Evolutionary conservation across 2,888 invertebrate species (phyloP).

Genomic region (Dorcus parallelipipedus): DNA sequence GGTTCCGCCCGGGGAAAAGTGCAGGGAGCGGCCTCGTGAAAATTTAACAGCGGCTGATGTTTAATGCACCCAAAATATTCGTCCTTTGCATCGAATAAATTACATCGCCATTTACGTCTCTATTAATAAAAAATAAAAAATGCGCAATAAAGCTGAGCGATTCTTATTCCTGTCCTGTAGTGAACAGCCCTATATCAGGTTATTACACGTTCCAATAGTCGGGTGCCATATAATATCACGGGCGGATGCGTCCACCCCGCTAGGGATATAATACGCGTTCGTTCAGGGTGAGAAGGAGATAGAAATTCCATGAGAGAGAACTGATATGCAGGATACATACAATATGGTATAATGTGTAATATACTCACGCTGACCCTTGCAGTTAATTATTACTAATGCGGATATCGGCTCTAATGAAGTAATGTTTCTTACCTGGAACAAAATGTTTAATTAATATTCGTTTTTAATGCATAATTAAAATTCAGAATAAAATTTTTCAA

Average conservation of each 20-base stretch:
- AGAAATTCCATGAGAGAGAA: slow-evolving; percentile 15
- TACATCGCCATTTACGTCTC: not conserved
- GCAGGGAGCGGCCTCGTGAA: slow-evolving; percentile 16
- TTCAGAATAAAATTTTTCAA: too few relatives aligned
- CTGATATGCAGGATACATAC: slow-evolving; percentile 5
- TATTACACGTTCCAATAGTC: slow-evolving; percentile 45
- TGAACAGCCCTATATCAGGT: slow-evolving; percentile 23
- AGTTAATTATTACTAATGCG: slow-evolving; percentile 40
- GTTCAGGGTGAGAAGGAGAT: slow-evolving; percentile 13
- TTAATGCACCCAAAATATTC: not conserved
- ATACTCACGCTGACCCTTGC: slow-evolving; percentile 46
- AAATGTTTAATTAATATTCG: slow-evolving; percentile 17
- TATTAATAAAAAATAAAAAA: slow-evolving; percentile 3
- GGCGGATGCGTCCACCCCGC: slow-evolving; percentile 35
- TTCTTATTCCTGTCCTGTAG: slow-evolving; percentile 18
- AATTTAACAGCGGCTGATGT: slow-evolving; percentile 5
- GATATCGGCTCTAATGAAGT: slow-evolving; percentile 12
- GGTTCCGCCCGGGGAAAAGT: slow-evolving; percentile 25
- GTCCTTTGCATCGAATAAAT: not conserved
- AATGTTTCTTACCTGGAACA: slow-evolving; percentile 42
- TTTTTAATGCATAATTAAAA: too few relatives aligned
- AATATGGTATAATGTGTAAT: slow-evolving; percentile 34
- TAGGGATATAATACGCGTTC: slow-evolving; percentile 27
- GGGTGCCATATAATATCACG: slow-evolving; percentile 43
- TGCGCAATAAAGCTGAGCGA: slow-evolving; percentile 4